Percentiles rank a stretch among this genome's conserved stretches.
Conservation (phyloP, 2,888 invertebrate genomes). For the Melinaea menophilus region DNA sequence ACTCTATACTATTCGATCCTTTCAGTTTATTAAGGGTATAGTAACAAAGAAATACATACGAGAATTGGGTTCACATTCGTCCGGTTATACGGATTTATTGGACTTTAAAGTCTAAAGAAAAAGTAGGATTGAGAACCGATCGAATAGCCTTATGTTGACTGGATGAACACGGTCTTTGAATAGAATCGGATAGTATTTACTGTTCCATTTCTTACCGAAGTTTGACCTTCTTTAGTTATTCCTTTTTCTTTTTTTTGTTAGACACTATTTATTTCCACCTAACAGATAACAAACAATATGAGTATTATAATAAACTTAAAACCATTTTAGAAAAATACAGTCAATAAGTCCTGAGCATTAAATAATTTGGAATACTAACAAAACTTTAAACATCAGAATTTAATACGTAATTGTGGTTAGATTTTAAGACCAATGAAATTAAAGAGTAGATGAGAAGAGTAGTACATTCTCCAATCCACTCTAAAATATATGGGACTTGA, state of each 20-base stretch:
- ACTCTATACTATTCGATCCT: constrained; percentile 6
- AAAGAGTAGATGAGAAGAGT: constrained; percentile 4
- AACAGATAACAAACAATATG: too few species aligned
- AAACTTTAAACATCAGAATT: not conserved
- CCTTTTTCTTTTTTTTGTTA: too few species aligned
- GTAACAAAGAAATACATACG: constrained; percentile 26
- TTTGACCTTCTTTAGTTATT: too few species aligned
- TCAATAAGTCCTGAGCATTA: too few species aligned
- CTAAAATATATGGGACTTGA: constrained; percentile 12
- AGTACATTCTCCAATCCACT: constrained; percentile 1
- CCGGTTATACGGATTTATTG: constrained; percentile 29
- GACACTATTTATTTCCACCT: too few species aligned
- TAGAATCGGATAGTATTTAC: not conserved
- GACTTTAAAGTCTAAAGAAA: constrained; percentile 17
- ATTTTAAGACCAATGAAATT: constrained; percentile 9
- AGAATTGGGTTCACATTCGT: constrained; percentile 22
- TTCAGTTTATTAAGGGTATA: constrained; percentile 21
- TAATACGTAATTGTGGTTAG: not conserved
- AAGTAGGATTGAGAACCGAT: not conserved
- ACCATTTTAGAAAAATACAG: too few species aligned
- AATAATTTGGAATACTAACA: not conserved
- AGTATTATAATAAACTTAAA: too few species aligned
- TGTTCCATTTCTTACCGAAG: too few species aligned
- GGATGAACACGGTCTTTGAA: not conserved
- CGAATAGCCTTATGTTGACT: not conserved